Percentiles rank a stretch among this genome's conserved stretches.
Evolutionary conservation across 2,888 invertebrate genomes (phyloP).

Genomic region (Biston stratarius): DNA sequence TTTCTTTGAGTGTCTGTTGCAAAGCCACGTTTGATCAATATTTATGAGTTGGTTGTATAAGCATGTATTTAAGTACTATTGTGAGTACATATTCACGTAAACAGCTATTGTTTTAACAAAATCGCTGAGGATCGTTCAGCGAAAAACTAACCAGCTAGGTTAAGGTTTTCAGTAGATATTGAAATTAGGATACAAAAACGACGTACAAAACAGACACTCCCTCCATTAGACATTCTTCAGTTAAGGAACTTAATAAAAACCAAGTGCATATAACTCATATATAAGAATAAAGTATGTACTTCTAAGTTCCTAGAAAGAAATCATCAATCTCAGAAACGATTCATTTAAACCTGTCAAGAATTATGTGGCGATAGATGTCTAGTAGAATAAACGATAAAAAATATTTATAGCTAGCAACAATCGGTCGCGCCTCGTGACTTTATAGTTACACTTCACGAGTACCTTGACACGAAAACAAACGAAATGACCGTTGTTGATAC

Average conservation of each 20-base stretch:
- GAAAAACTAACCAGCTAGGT: too few species aligned
- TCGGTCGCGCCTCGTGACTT: conserved; percentile 28
- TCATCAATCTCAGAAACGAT: background rate
- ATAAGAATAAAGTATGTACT: too few species aligned
- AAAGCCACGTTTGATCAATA: background rate
- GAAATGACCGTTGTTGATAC: conserved; percentile 18
- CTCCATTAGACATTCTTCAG: too few species aligned
- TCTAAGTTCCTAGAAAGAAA: too few species aligned
- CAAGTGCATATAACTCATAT: too few species aligned
- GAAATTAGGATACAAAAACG: too few species aligned
- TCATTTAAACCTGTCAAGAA: background rate
- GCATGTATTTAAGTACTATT: background rate
- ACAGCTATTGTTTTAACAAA: too few species aligned
- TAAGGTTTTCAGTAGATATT: too few species aligned
- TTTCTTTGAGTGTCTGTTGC: background rate
- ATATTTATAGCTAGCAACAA: conserved; percentile 5
- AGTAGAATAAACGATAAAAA: conserved; percentile 4
- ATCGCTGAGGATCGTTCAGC: background rate
- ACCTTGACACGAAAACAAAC: conserved; percentile 54
- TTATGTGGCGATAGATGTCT: background rate
- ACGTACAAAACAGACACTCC: too few species aligned
- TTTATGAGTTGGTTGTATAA: background rate
- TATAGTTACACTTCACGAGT: conserved; percentile 29
- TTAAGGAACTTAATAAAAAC: too few species aligned
- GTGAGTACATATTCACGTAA: too few species aligned